phyloP scores from a whole-genome alignment of 2,797 vertebrate genomes.

The Danio choprae region DNA sequence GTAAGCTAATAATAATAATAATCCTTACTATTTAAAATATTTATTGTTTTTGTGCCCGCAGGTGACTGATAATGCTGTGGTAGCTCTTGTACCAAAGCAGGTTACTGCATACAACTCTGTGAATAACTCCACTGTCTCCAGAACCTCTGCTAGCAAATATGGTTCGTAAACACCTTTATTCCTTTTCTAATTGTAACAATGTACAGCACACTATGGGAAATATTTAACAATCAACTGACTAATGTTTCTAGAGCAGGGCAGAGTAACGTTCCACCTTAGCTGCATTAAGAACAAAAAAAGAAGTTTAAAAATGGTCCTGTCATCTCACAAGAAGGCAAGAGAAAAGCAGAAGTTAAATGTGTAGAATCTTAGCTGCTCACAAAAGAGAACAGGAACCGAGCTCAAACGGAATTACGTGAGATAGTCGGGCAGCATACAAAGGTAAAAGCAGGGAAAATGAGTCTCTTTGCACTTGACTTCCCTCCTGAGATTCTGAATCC shows the following conservation, averaged over 20 bases:
- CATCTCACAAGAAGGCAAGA: slow-evolving; percentile 22
- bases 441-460: slow-evolving; percentile 60
- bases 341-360: slow-evolving; percentile 38
- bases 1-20: not conserved
- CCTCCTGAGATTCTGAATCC: slow-evolving; percentile 64
- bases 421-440: slow-evolving; percentile 59
- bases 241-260: not conserved
- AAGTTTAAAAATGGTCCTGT: slow-evolving; percentile 11
- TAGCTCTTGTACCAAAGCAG: slow-evolving; percentile 97
- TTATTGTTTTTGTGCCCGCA: slow-evolving; percentile 67
- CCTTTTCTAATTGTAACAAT: slow-evolving; percentile 20
- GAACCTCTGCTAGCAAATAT: slow-evolving; percentile 97
- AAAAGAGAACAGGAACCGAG: slow-evolving; percentile 43
- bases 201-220: not conserved
- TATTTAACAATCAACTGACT: not conserved
- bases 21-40: no score
- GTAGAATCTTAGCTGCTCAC: slow-evolving; percentile 26
- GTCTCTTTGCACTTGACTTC: slow-evolving; percentile 66
- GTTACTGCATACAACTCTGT: slow-evolving; percentile 97
- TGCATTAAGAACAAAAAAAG: not conserved
- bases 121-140: slow-evolving; percentile 96
- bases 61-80: slow-evolving; percentile 94
- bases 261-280: not conserved
- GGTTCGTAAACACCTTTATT: slow-evolving; percentile 75
- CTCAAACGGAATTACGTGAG: slow-evolving; percentile 43